A percentile compares a stretch with the other conserved stretches of the same genome.
Conservation (phyloP, 2,888 invertebrate species). For the Leptinotarsa peninsularis region DNA sequence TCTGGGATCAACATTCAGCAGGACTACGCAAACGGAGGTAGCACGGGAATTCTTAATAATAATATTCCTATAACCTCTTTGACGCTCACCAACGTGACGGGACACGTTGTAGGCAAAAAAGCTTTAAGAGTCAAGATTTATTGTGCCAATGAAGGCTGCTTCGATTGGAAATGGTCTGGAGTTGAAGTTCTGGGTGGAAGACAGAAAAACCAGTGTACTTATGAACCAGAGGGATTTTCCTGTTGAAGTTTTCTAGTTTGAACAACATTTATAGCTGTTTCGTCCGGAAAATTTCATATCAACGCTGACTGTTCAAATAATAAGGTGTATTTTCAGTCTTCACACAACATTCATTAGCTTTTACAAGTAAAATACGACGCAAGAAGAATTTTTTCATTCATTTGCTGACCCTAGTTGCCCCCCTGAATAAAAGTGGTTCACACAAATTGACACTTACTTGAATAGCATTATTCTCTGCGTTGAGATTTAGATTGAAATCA, state of each 20-base stretch:
- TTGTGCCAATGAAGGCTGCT: constrained; percentile 46
- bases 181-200: constrained; percentile 41
- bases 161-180: constrained; percentile 45
- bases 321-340: too few relatives aligned
- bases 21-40: constrained; percentile 43
- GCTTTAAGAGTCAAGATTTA: constrained; percentile 40
- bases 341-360: too few relatives aligned
- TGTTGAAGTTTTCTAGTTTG: constrained; percentile 33
- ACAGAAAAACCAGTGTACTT: constrained; percentile 34
- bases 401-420: too few relatives aligned
- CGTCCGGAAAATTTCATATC: too few relatives aligned
- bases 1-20: constrained; percentile 46
- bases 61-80: constrained; percentile 47
- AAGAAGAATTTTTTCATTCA: too few relatives aligned
- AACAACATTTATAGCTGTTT: neutral
- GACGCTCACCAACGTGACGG: constrained; percentile 40
- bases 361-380: too few relatives aligned
- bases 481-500: too few relatives aligned
- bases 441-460: too few relatives aligned
- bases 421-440: too few relatives aligned
- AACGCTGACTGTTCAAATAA: too few relatives aligned
- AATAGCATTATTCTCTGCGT: too few relatives aligned
- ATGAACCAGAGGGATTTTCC: constrained; percentile 40
- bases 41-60: constrained; percentile 41
- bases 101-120: constrained; percentile 39